These are phyloP conservation scores for Euleptes europaea DNA, from an alignment of 2,113 vertebrate species.

Conservation along the genomic window DNA sequence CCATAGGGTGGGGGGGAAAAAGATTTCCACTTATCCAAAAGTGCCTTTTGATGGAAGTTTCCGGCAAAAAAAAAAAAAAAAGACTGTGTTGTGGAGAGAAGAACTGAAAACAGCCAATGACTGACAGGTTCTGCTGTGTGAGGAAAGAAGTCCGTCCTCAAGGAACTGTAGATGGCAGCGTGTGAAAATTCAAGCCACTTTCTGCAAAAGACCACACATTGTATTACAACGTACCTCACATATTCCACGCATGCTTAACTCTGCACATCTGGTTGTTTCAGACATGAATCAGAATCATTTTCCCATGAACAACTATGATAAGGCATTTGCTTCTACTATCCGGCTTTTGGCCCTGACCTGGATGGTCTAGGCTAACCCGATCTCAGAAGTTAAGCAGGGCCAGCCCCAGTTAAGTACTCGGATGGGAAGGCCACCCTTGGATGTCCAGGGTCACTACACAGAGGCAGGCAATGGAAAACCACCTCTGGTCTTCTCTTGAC, in stretches of 20 bases:
- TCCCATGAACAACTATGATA: background rate
- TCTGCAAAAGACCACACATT: constrained; percentile 31
- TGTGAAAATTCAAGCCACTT: constrained; percentile 19
- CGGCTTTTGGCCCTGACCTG: background rate
- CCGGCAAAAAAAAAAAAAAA: no score
- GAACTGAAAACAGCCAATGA: background rate
- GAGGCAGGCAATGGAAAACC: no score
- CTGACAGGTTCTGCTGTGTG: constrained; percentile 13
- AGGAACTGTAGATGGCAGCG: background rate
- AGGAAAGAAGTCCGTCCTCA: background rate
- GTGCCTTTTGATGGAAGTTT: constrained; percentile 40
- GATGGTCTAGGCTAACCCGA: no score
- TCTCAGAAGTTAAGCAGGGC: no score
- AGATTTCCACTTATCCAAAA: constrained; percentile 16
- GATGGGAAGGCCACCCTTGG: no score
- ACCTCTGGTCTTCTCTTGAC: no score
- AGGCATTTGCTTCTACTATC: background rate
- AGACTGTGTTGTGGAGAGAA: constrained; percentile 18
- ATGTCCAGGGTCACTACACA: no score
- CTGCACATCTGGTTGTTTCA: background rate
- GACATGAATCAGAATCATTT: background rate
- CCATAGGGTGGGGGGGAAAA: background rate
- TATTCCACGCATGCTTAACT: constrained; percentile 9
- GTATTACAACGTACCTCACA: background rate
- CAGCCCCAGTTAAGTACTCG: no score